Conservation (phyloP, 2,113 vertebrate genomes). For the Sturnus vulgaris region DNA sequence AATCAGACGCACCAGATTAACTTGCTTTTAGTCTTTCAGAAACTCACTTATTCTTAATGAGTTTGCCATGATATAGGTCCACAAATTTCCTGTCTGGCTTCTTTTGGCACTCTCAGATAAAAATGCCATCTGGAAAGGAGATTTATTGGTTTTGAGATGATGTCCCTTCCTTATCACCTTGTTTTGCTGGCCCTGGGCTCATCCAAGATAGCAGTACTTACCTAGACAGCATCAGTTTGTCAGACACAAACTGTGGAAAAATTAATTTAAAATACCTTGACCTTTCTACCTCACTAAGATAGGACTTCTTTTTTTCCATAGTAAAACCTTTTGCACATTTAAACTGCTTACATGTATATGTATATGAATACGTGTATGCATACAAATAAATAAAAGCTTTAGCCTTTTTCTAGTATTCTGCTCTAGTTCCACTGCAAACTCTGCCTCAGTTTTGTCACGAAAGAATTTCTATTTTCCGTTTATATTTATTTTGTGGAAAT, state of each 20-base stretch:
- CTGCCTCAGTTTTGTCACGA: not conserved
- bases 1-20: constrained; percentile 53
- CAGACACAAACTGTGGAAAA: constrained; percentile 21
- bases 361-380: not conserved
- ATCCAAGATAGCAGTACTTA: constrained; percentile 39
- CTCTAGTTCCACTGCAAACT: not conserved
- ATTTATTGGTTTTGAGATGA: constrained; percentile 51
- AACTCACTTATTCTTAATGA: constrained; percentile 62
- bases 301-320: not conserved
- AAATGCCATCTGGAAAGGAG: constrained; percentile 44
- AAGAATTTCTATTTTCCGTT: not conserved
- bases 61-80: constrained; percentile 24
- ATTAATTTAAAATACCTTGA: constrained; percentile 34
- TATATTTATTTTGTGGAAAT: not conserved
- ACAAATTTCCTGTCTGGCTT: constrained; percentile 60
- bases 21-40: constrained; percentile 42
- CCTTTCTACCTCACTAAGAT: not conserved
- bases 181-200: constrained; percentile 41
- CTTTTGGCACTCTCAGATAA: constrained; percentile 68
- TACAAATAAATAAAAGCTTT: not conserved
- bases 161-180: constrained; percentile 60
- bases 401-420: not conserved
- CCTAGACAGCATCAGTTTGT: constrained; percentile 12
- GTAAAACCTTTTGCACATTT: not conserved
- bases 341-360: not conserved